Percentiles rank a stretch among this genome's conserved stretches.
Evolutionary conservation across 2,113 vertebrate species (phyloP).

Genomic region (Ardeotis arabs): DNA sequence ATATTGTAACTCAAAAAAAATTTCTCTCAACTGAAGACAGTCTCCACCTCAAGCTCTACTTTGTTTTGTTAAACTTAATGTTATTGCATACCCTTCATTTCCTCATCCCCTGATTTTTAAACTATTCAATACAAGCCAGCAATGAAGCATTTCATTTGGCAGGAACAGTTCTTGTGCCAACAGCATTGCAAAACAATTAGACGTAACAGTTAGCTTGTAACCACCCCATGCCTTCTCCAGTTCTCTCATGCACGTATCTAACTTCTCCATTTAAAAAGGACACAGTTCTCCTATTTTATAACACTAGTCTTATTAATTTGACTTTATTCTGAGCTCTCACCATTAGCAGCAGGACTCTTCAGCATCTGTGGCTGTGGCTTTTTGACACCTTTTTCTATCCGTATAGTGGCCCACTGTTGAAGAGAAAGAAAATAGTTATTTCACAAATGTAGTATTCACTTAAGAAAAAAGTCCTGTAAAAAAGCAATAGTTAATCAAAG

Average conservation of each 20-base stretch:
- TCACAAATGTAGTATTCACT: not conserved
- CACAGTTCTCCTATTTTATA: not conserved
- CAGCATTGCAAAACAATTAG: not conserved
- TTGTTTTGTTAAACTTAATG: not conserved
- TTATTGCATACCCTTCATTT: not conserved
- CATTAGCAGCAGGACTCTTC: slow-evolving; percentile 76
- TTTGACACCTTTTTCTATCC: slow-evolving; percentile 85
- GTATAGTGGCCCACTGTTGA: slow-evolving; percentile 91
- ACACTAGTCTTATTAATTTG: not conserved
- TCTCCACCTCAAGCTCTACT: not conserved
- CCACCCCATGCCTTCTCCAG: not conserved
- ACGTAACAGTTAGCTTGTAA: not conserved
- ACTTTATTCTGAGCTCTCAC: slow-evolving; percentile 70
- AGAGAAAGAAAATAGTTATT: slow-evolving; percentile 27
- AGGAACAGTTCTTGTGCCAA: not conserved
- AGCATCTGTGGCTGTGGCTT: slow-evolving; percentile 64
- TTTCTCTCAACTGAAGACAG: not conserved
- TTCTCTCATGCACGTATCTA: not conserved
- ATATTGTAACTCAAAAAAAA: not conserved
- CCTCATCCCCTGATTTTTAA: not conserved
- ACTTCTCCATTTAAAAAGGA: not conserved
- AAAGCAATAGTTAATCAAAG: not conserved
- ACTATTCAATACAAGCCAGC: not conserved
- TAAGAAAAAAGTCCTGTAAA: not conserved
- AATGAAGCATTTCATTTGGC: not conserved